Base-by-base conservation (phyloP, 2,797 vertebrate genomes). In the Protonibea diacanthus region DNA sequence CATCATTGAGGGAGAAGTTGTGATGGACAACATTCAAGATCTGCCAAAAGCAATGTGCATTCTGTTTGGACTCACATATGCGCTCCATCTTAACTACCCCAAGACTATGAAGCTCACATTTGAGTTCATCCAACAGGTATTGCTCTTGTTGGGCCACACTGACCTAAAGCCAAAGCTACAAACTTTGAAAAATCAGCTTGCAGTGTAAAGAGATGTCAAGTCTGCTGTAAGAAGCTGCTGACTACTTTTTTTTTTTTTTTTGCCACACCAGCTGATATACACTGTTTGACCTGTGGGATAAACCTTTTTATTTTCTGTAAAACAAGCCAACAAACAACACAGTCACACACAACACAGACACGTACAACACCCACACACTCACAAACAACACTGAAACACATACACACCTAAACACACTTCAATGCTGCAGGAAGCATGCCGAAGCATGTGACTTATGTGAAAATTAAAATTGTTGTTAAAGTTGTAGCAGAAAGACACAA, bases 41-140 rank as follows among this genome's bases (percentile, higher is more conserved):
- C 61, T 71, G 67, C 48, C 67, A 60, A 71, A 71, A 56, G 67
- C 71, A 5, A 58, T 57, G 51, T 69, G 71, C 58, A 40, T 80
- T 65, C 38, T 70, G 2, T 74, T 69, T 73, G 44, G 63, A 62
- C 64, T 57, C 1, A 12, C 21, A 17, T 73, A 67, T 18, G 23
- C 44, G 45, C 59, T 77, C 6, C n/a, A 59, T 59, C 17, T 64
- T 1, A 42, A 71, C 20, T 71, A 71, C 1, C 58, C 65, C 27
- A 56, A 56, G 57, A 18, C 49, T 56, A 56, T 62, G 40, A 76
- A 61, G 65, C 18, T 25, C 20, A 67, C 55, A 60, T 60, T 67
- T 18, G 14, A 52, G 63, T 59, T 66, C 55, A 67, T 59, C 63
- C 61, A 74, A 21, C 61, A 64, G 61, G 52, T 73, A 55, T 29